These are phyloP conservation scores for Macrotrachela quadricornifera DNA, from an alignment of 1,140 invertebrate genomes.

Conservation along the genomic window DNA sequence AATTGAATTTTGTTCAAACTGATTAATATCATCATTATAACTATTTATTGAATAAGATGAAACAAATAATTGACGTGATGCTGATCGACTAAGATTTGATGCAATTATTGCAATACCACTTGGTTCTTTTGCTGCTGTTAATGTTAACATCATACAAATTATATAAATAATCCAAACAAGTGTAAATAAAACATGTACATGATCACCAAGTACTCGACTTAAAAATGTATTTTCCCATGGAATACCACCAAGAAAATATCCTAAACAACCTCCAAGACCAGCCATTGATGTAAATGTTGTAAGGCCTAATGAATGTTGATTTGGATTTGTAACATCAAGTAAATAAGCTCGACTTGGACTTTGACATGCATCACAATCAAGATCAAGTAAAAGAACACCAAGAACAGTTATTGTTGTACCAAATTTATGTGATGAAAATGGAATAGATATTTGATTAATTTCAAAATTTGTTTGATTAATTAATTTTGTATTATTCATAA, in stretches of 20 bases:
- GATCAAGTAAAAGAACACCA: constrained; percentile 75
- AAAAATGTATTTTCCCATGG: constrained; percentile 43
- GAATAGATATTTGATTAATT: constrained; percentile 29
- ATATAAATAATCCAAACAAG: constrained; percentile 66
- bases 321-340: constrained; percentile 68
- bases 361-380: constrained; percentile 83
- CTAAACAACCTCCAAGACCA: constrained; percentile 72
- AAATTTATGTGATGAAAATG: too few species aligned
- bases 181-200: constrained; percentile 67
- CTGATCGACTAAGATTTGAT: too few species aligned
- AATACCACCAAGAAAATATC: constrained; percentile 70
- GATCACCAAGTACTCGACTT: constrained; percentile 33
- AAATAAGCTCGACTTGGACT: constrained; percentile 74
- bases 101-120: too few species aligned
- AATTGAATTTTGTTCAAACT: too few species aligned
- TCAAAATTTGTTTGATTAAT: background rate
- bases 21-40: too few species aligned
- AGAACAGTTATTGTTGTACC: constrained; percentile 46
- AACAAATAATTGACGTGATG: too few species aligned
- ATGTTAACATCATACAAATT: constrained; percentile 49
- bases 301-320: constrained; percentile 70
- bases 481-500: background rate
- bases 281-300: constrained; percentile 91
- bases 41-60: too few species aligned
- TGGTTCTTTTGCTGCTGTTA: constrained; percentile 31